Evolutionary conservation across 2,888 invertebrate species (phyloP).

Genomic region (Achlya flavicornis): DNA sequence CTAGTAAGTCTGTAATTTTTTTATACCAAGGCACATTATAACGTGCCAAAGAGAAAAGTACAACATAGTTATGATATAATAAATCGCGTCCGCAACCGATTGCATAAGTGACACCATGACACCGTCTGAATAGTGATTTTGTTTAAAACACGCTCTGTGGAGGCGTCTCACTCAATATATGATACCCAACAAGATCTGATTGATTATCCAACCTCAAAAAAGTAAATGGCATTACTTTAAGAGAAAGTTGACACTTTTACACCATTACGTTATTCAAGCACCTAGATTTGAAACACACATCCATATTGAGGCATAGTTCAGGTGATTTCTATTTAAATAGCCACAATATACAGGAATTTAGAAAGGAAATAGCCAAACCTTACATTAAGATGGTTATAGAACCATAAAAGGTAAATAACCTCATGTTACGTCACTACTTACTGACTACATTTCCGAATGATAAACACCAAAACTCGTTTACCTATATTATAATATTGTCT

Average conservation of each 20-base stretch:
- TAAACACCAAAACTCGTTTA: not conserved
- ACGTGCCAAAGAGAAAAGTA: not conserved
- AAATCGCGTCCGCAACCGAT: not conserved
- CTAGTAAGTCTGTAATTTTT: not conserved
- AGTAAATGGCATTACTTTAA: conserved; percentile 1
- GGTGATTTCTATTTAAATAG: not conserved
- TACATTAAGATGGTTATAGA: not conserved
- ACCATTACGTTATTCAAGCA: not conserved
- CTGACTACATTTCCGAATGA: too few species aligned
- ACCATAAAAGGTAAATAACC: not conserved
- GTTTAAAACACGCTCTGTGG: not conserved
- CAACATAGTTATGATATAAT: not conserved
- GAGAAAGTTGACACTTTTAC: conserved; percentile 3
- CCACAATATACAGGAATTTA: not conserved
- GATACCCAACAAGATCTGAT: not conserved
- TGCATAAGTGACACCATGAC: not conserved
- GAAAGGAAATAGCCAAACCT: not conserved
- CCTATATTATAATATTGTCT: too few species aligned
- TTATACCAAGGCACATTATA: not conserved
- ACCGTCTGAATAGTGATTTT: not conserved
- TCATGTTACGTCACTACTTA: too few species aligned
- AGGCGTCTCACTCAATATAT: not conserved
- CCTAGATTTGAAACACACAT: not conserved
- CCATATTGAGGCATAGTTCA: not conserved
- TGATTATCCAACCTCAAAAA: conserved; percentile 5